These are phyloP conservation scores for Rallus crepitans DNA, from an alignment of 2,797 vertebrate species.

Conservation along the genomic window DNA sequence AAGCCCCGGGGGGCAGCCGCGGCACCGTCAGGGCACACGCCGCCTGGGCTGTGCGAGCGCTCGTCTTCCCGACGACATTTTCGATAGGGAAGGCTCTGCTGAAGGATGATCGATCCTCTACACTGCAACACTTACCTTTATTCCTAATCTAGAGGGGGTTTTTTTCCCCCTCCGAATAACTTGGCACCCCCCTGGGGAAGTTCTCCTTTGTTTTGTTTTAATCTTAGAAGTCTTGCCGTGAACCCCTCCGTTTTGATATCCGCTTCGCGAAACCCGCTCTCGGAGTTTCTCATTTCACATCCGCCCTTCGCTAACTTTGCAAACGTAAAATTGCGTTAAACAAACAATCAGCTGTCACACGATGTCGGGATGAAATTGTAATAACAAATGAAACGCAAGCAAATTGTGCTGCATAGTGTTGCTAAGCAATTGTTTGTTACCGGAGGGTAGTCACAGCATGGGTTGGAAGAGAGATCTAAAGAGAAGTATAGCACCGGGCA, in stretches of 20 bases:
- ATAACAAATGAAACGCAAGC: conserved; percentile 75
- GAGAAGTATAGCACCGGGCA: conserved; percentile 9
- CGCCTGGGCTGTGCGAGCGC: background rate
- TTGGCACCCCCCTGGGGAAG: background rate
- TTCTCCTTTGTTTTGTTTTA: background rate
- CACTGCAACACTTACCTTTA: background rate
- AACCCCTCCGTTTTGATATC: background rate
- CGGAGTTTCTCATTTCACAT: conserved; percentile 17
- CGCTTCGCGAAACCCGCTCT: background rate
- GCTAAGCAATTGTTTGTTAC: conserved; percentile 80
- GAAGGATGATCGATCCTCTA: background rate
- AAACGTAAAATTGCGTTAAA: conserved; percentile 43
- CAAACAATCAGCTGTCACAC: conserved; percentile 61
- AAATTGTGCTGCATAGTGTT: conserved; percentile 77
- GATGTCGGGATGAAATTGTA: conserved; percentile 63
- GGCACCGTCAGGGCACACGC: background rate
- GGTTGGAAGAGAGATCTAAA: conserved; percentile 62
- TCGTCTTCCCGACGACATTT: background rate
- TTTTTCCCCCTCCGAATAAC: background rate
- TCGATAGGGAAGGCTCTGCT: background rate
- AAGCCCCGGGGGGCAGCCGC: background rate
- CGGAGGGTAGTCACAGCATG: conserved; percentile 75
- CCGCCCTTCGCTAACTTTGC: conserved; percentile 4
- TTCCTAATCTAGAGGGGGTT: background rate
- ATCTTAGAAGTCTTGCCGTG: background rate